These are phyloP conservation scores for Ganaspis sp. DNA, from an alignment of 1,140 invertebrate species.

Conservation along the genomic window DNA sequence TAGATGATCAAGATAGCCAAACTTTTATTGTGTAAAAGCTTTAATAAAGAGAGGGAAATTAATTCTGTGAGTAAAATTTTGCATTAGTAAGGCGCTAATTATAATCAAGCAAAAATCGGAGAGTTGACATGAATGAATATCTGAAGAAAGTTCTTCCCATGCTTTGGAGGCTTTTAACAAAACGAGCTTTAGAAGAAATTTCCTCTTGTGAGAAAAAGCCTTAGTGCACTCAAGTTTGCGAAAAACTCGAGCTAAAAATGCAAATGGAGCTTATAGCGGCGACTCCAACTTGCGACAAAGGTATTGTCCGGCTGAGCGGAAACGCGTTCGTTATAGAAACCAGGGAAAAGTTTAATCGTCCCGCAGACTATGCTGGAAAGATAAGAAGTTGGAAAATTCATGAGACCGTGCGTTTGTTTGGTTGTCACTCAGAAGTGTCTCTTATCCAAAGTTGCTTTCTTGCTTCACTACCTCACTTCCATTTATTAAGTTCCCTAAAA, in stretches of 20 bases:
- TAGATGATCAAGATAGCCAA: too few species aligned
- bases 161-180: not conserved
- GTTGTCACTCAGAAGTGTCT: slow-evolving; percentile 27
- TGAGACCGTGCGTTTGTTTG: slow-evolving; percentile 30
- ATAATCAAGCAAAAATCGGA: not conserved
- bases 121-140: not conserved
- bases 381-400: slow-evolving; percentile 48
- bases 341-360: slow-evolving; percentile 58
- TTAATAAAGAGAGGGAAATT: too few species aligned
- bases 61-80: too few species aligned
- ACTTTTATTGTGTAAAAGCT: too few species aligned
- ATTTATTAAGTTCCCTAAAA: too few species aligned
- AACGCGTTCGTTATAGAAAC: slow-evolving; percentile 46
- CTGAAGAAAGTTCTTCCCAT: not conserved
- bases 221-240: not conserved
- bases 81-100: not conserved
- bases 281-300: slow-evolving; percentile 31
- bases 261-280: slow-evolving; percentile 34
- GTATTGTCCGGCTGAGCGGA: slow-evolving; percentile 46
- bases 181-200: slow-evolving; percentile 27
- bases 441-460: not conserved
- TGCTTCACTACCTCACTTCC: too few species aligned
- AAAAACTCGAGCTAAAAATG: slow-evolving; percentile 27
- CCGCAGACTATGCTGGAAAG: slow-evolving; percentile 37
- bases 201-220: not conserved